Base-by-base conservation (phyloP, 2,888 invertebrate species). In the Erebia aethiops region DNA sequence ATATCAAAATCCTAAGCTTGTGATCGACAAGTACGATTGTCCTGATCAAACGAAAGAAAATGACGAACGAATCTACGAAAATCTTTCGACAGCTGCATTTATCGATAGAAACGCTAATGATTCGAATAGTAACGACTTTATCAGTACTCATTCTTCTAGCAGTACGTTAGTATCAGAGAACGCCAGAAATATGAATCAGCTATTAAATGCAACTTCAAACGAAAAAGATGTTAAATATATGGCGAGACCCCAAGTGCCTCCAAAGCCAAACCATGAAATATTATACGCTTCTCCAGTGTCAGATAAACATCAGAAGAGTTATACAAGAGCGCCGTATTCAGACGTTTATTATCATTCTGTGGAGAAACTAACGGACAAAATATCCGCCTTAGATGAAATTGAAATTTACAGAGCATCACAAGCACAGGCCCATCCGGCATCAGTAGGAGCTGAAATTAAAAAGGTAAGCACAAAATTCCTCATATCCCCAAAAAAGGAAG, bases 401-500 rank as follows among this genome's bases (percentile, higher is more conserved):
- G 84, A 88, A 81, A 86, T 88, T 71, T 89, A 87, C 67, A 87
- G 78, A 81, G 88, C 87, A 35, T 85, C 87, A n/a, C 86, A 86
- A 78, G 78, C 79, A 13, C 84, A 84, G 75, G 77, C 78, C 0
- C 77, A 86, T 69, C 92, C 91, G 8, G 84, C 87, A 14, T 89
- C 93, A 8, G 93, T 93, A 11, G 90, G 93, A 14, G 93, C 93
- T 18, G 91, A 93, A 83, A 92, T 93, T 74, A 93, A 92, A 80
- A 87, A 84, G 82, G 91, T 92, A 2, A 91, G 91, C 73, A 92
- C 92, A 16, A 90, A 84, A 77, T 91, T 92, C 77, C 77, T 91
- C 7, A 91, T 93, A 76, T 92, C 92, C 3, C 93, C 93, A 7
- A 93, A 92, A 80, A 93, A 92, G 79, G 92, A 93, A 85, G 90